Evolutionary conservation across 2,888 invertebrate genomes (phyloP), one percentile per base, ranked within the genome.

Genomic region (Tetheella fluctuosa): DNA sequence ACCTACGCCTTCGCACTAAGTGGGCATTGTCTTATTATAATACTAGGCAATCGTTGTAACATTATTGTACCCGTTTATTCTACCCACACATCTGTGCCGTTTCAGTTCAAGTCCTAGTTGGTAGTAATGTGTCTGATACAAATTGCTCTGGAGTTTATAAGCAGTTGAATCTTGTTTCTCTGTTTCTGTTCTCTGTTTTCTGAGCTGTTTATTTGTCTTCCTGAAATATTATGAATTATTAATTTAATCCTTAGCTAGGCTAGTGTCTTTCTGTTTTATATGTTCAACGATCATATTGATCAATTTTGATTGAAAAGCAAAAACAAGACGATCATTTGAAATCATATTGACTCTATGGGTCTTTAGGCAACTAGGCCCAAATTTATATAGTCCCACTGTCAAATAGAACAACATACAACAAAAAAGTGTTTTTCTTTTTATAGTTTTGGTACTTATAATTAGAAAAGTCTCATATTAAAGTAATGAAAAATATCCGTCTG

Each of bases 111-210:
- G 48, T 20, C n/a, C 20, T 20, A 42, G 17, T 48, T 48, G 20
- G 20, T 39, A 39, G n/a, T 48, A 48, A 48, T 48, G 20, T 48
- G 48, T 20, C 48, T n/a, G 48, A 48, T 48, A 20, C 48, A 48
- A 20, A n/a, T 48, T 48, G 17, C 48, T 48, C 48, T 2, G 10
- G 17, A 48, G 2, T 48, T 20, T 48, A 42, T 42, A 48, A 48
- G 48, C 17, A 8, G 48, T 20, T 20, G 20, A 48, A 10, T 48
- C 10, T 20, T 20, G 48, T 48, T 48, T n/a, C n/a, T n/a, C n/a
- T n/a, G n/a, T n/a, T n/a, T n/a, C n/a, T n/a, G n/a, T n/a, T n/a
- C n/a, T n/a, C 17, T 20, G 8, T 34, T 34, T 34, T 34, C 8
- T 0, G 17, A 20, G 48, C 42, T 20, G 10, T 48, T 48, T 10